Conservation (phyloP, 30 jellyfish, hydroid and myxozoan species). For the Morbakka virulenta region DNA sequence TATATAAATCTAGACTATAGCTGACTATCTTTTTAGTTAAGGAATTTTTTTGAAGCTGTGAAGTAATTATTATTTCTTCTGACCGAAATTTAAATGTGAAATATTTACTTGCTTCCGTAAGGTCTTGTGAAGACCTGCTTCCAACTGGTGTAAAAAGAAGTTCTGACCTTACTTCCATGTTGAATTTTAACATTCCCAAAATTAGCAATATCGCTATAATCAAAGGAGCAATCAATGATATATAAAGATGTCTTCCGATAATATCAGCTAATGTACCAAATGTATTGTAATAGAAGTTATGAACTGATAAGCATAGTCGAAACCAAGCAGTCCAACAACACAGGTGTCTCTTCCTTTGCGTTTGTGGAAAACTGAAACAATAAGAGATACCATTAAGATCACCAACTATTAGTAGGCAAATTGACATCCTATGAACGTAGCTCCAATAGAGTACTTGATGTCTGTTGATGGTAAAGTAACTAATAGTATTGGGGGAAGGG, state of each 20-base stretch:
- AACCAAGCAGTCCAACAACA: neutral
- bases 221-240: neutral
- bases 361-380: too few species aligned
- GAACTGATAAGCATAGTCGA: neutral
- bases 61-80: slow-evolving; percentile 63
- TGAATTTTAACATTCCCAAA: slow-evolving; percentile 50
- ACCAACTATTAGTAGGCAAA: too few species aligned
- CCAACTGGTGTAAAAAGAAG: slow-evolving; percentile 71
- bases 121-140: slow-evolving; percentile 69
- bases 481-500: too few species aligned
- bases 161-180: slow-evolving; percentile 71
- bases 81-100: slow-evolving; percentile 52
- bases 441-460: too few species aligned
- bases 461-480: too few species aligned
- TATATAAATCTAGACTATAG: slow-evolving; percentile 46
- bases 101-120: slow-evolving; percentile 53
- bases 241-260: neutral
- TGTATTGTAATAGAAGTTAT: neutral
- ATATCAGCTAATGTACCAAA: neutral
- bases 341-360: too few species aligned
- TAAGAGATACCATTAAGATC: too few species aligned
- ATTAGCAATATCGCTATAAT: neutral
- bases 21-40: slow-evolving; percentile 43
- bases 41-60: neutral
- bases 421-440: too few species aligned